phyloP scores from a whole-genome alignment of 1,140 invertebrate species.

The Dolichoris vasculosae region DNA sequence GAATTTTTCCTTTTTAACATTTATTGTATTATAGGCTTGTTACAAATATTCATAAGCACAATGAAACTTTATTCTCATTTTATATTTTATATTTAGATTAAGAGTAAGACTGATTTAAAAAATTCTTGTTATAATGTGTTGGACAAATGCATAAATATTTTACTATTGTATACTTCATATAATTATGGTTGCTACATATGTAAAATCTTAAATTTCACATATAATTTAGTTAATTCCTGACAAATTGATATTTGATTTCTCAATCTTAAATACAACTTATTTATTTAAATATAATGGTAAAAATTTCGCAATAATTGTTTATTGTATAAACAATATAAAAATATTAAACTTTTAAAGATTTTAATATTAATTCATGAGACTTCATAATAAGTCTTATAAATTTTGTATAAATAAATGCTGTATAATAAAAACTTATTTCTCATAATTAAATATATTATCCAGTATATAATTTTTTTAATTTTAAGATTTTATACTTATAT shows the following conservation, averaged over 20 bases:
- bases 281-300: background rate
- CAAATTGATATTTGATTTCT: background rate
- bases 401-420: slow-evolving; percentile 42
- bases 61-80: background rate
- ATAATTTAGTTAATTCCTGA: too few species aligned
- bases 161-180: background rate
- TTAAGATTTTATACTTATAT: too few species aligned
- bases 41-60: background rate
- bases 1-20: slow-evolving; percentile 21
- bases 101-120: background rate
- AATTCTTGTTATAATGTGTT: background rate
- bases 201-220: background rate
- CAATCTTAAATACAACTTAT: background rate
- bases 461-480: background rate
- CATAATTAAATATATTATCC: background rate
- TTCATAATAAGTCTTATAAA: slow-evolving; percentile 12
- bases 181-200: background rate
- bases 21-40: background rate
- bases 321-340: background rate
- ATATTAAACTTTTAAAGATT: slow-evolving; percentile 6
- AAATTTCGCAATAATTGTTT: slow-evolving; percentile 4
- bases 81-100: background rate
- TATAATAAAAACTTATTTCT: slow-evolving; percentile 38
- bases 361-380: background rate
- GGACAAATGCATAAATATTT: background rate